phyloP scores from a whole-genome alignment of 2,113 vertebrate genomes.

The Delphinapterus leucas region DNA sequence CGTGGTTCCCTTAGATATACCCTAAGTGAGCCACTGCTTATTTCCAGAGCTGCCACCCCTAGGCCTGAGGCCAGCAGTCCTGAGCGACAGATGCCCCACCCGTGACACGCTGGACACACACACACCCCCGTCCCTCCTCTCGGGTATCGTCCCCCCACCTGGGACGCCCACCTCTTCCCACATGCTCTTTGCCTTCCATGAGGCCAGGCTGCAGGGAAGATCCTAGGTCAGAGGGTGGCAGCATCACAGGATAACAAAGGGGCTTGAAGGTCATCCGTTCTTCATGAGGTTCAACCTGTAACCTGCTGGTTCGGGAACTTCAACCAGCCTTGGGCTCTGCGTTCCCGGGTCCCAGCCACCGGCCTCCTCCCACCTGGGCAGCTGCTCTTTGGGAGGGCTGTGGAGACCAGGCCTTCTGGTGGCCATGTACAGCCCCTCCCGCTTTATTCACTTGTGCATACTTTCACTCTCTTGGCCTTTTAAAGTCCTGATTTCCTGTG shows the following conservation, averaged over 20 bases:
- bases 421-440: background rate
- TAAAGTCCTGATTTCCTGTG: background rate
- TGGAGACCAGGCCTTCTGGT: too few species aligned
- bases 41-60: background rate
- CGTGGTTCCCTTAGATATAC: background rate
- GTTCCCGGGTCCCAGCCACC: background rate
- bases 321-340: background rate
- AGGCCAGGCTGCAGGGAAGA: background rate
- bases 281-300: background rate
- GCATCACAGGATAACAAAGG: too few species aligned
- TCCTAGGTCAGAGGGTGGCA: background rate
- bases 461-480: background rate
- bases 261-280: background rate
- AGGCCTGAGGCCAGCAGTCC: background rate
- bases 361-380: background rate
- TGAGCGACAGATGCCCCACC: rapidly evolving
- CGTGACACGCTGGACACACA: background rate
- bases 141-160: rapidly evolving
- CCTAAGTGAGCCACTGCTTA: background rate
- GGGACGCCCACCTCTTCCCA: background rate
- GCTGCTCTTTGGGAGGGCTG: too few species aligned
- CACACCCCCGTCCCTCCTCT: background rate
- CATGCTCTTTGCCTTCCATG: background rate
- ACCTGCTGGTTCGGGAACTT: background rate
- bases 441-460: background rate